A percentile compares a stretch with the other conserved stretches of the same genome.
Evolutionary conservation across 2,888 invertebrate species (phyloP).

Genomic region (Esperia sulphurella): DNA sequence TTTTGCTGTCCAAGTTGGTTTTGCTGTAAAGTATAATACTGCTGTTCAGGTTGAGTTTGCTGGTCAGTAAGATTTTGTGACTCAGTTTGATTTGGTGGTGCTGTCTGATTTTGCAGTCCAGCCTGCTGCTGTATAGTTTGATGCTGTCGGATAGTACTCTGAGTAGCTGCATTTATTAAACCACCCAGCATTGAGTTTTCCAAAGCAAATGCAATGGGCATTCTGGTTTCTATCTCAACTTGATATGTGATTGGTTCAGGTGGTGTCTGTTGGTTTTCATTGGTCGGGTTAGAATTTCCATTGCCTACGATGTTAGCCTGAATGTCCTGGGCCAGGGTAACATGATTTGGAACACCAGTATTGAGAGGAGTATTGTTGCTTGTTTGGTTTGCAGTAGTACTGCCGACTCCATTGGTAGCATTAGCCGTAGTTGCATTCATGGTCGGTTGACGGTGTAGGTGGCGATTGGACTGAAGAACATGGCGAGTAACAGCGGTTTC

Average conservation of each 20-base stretch:
- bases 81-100: neutral
- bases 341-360: slow-evolving; percentile 2
- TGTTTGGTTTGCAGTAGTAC: slow-evolving; percentile 1
- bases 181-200: slow-evolving; percentile 40
- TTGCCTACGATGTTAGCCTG: slow-evolving; percentile 21
- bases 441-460: slow-evolving; percentile 17
- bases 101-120: too few species aligned
- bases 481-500: slow-evolving; percentile 32
- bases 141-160: too few species aligned
- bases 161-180: slow-evolving; percentile 23
- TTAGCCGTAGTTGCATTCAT: neutral
- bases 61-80: neutral
- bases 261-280: slow-evolving; percentile 37
- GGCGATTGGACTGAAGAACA: slow-evolving; percentile 41
- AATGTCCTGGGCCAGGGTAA: neutral
- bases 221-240: slow-evolving; percentile 55
- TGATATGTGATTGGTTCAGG: slow-evolving; percentile 49
- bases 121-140: too few species aligned
- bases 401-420: slow-evolving; percentile 8
- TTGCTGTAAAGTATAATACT: neutral
- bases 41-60: neutral
- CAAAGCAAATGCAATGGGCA: slow-evolving; percentile 48
- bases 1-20: neutral
- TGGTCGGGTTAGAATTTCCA: slow-evolving; percentile 38
- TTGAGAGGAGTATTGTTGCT: slow-evolving; percentile 16